Base-by-base conservation (phyloP, 92 coral and sea anemone genomes). In the Siderastrea radians region DNA sequence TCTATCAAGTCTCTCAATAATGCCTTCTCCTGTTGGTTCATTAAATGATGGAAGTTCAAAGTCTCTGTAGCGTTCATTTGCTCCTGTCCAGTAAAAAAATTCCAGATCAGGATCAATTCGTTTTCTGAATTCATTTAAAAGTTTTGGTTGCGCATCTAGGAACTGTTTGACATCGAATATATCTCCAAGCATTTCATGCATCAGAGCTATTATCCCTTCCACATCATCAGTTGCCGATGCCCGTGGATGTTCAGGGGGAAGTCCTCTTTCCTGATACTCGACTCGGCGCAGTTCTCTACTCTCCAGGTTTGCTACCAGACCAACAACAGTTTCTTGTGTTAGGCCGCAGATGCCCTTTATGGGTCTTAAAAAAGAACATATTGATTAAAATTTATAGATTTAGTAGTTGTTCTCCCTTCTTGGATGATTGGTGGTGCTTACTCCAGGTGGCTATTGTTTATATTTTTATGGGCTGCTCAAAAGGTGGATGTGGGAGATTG, bases 311-410 rank as follows among this genome's bases (percentile, higher is more conserved):
- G 95, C 95, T 5, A 89, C 78, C 19, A 91, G 87, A 12, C 88
- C 97, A 55, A 94, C 87, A 72, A 83, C 78, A 14, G 85, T 71
- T 69, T 94, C 95, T 60, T 86, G 68, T 66, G 98, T 90, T 7
- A 92, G 76, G 1, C 98, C 93, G 76, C 94, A 81, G 12, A 92
- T 90, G 7, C 93, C 94, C 52, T 95, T 95, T 10, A 90, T 84
- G 54, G 94, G 89, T 67, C 98, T 92, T 71, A 50, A 2, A n/a
- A n/a, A n/a, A n/a, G n/a, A n/a, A n/a, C n/a, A n/a, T n/a, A n/a
- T n/a, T n/a, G n/a, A n/a, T n/a, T n/a, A n/a, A n/a, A n/a, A n/a
- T n/a, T n/a, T n/a, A n/a, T n/a, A n/a, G n/a, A n/a, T n/a, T n/a
- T n/a, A n/a, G n/a, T n/a, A n/a, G n/a, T n/a, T n/a, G n/a, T n/a